Conservation (phyloP, 2,888 invertebrate genomes). For the Drosophila melanosoma region DNA sequence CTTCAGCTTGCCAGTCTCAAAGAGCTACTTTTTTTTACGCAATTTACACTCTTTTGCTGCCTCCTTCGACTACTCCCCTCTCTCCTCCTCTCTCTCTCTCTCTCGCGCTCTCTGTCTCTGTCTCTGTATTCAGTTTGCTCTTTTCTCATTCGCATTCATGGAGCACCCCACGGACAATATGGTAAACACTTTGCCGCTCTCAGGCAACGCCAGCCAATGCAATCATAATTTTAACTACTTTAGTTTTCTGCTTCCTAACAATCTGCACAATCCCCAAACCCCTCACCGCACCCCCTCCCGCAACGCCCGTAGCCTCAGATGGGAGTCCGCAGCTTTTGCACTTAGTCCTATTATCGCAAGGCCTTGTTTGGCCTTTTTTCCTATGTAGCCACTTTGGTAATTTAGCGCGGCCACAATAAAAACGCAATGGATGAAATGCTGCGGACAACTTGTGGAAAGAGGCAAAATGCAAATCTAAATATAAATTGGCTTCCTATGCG, state of each 20-base stretch:
- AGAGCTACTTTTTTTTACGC: not conserved
- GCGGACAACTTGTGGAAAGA: conserved; percentile 34
- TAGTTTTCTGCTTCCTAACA: conserved; percentile 60
- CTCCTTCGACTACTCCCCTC: not conserved
- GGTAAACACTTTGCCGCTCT: conserved; percentile 62
- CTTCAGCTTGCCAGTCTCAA: not conserved
- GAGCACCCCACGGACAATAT: conserved; percentile 57
- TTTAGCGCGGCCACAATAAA: conserved; percentile 65
- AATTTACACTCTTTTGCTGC: not conserved
- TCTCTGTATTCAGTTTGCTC: not conserved
- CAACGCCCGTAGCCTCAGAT: conserved; percentile 7
- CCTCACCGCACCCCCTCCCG: conserved; percentile 2
- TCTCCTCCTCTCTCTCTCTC: not conserved
- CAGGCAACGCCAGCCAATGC: conserved; percentile 60
- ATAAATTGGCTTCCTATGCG: conserved; percentile 62
- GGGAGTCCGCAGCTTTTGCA: conserved; percentile 53
- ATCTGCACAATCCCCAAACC: not conserved
- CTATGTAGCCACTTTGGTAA: conserved; percentile 57
- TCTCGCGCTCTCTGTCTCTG: not conserved
- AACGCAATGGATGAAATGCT: conserved; percentile 44
- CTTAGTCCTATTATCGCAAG: conserved; percentile 69
- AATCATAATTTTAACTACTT: conserved; percentile 80
- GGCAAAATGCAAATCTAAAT: conserved; percentile 60
- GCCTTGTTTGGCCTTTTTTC: conserved; percentile 58
- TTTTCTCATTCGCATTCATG: conserved; percentile 72